Evolutionary conservation across 2,113 vertebrate species (phyloP).

Genomic region (Rhineura floridana): DNA sequence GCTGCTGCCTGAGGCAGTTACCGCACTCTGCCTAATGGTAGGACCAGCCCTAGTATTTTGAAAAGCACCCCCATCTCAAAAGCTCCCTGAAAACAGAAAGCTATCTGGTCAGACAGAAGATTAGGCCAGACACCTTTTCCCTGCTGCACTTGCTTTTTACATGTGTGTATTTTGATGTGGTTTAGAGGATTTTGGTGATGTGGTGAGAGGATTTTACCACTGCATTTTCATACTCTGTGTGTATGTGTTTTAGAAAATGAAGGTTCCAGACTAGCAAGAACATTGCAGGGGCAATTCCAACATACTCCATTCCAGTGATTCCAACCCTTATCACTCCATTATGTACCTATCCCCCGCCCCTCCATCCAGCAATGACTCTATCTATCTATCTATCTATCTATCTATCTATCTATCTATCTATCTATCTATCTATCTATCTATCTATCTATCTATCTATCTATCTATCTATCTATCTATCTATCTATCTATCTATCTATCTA

Average conservation of each 20-base stretch:
- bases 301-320: neutral
- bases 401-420: too few relatives aligned
- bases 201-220: neutral
- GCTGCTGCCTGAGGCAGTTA: too few relatives aligned
- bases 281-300: neutral
- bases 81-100: neutral
- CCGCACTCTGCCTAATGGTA: too few relatives aligned
- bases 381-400: too few relatives aligned
- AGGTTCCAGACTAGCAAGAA: neutral
- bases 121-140: neutral
- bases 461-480: too few relatives aligned
- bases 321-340: neutral
- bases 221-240: neutral
- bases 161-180: neutral
- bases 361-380: too few relatives aligned
- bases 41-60: neutral
- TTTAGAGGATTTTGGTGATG: too few relatives aligned
- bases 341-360: neutral
- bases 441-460: too few relatives aligned
- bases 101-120: neutral
- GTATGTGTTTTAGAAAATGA: neutral
- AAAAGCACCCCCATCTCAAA: neutral
- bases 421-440: too few relatives aligned
- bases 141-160: neutral
- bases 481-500: too few relatives aligned